Conservation (phyloP, 2,797 vertebrate genomes). For the Rhinella marina region DNA sequence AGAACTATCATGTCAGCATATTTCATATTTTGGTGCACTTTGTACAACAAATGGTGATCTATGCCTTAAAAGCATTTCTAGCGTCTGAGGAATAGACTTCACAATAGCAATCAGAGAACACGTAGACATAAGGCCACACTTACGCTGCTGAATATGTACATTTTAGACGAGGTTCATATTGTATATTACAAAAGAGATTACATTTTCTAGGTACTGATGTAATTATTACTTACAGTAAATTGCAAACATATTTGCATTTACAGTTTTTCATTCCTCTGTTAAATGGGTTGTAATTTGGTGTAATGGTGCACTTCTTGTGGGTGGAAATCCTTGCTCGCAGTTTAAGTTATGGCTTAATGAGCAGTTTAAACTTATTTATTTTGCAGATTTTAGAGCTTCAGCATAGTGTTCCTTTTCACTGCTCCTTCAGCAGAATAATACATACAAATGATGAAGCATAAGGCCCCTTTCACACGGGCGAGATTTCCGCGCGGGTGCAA, state of each 20-base stretch:
- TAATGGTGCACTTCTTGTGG: conserved; percentile 21
- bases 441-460: not conserved
- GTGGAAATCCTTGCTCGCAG: not conserved
- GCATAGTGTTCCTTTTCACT: not conserved
- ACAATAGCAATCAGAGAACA: not conserved
- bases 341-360: conserved; percentile 9
- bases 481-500: no score
- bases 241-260: conserved; percentile 26
- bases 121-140: not conserved
- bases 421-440: not conserved
- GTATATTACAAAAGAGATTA: conserved; percentile 13
- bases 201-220: conserved; percentile 9
- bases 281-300: conserved; percentile 24
- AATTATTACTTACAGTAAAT: conserved; percentile 30
- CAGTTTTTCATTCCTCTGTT: conserved; percentile 21
- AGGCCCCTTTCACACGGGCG: no score
- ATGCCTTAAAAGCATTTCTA: not conserved
- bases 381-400: not conserved
- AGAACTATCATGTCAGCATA: no score
- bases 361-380: conserved; percentile 7
- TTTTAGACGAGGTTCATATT: not conserved
- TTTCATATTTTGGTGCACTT: not conserved
- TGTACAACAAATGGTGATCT: not conserved
- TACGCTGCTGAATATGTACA: not conserved
- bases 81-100: not conserved